Conservation (phyloP, 2,797 vertebrate genomes). For the Galaxias olidus region DNA sequence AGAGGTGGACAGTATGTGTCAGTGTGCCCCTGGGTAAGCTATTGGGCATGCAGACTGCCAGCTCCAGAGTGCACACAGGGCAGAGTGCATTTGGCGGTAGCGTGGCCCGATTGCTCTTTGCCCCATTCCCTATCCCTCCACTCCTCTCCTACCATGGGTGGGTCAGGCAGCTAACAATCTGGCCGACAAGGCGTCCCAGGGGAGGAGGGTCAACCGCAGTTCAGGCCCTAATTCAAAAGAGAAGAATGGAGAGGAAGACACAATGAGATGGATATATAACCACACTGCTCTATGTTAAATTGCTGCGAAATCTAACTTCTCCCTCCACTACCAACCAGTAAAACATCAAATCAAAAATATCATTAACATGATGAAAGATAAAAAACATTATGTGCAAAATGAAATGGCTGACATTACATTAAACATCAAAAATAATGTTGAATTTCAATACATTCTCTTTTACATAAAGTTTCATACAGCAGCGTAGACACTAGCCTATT, state of each 20-base stretch:
- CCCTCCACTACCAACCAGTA: too few species aligned
- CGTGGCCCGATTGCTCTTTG: constrained; percentile 38
- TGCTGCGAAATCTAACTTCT: too few species aligned
- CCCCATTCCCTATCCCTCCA: constrained; percentile 25
- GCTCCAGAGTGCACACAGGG: constrained; percentile 30
- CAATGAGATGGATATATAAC: constrained; percentile 16
- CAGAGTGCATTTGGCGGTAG: constrained; percentile 45
- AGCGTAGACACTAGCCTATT: too few species aligned
- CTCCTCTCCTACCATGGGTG: constrained; percentile 53
- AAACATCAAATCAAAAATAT: too few species aligned
- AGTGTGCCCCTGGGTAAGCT: constrained; percentile 39
- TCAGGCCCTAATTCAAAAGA: constrained; percentile 62
- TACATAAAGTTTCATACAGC: too few species aligned
- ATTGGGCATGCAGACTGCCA: constrained; percentile 54
- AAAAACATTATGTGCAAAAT: too few species aligned
- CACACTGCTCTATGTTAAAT: too few species aligned
- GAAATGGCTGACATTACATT: too few species aligned
- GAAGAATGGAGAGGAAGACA: neutral
- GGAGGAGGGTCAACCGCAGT: constrained; percentile 74
- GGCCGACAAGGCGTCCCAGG: constrained; percentile 61
- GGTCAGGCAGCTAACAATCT: constrained; percentile 77
- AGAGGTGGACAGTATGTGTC: too few species aligned
- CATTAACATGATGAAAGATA: too few species aligned
- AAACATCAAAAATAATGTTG: too few species aligned
- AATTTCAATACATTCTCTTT: too few species aligned